These are phyloP conservation scores for Miltochrista miniata DNA, from an alignment of 2,888 invertebrate genomes.

Conservation along the genomic window DNA sequence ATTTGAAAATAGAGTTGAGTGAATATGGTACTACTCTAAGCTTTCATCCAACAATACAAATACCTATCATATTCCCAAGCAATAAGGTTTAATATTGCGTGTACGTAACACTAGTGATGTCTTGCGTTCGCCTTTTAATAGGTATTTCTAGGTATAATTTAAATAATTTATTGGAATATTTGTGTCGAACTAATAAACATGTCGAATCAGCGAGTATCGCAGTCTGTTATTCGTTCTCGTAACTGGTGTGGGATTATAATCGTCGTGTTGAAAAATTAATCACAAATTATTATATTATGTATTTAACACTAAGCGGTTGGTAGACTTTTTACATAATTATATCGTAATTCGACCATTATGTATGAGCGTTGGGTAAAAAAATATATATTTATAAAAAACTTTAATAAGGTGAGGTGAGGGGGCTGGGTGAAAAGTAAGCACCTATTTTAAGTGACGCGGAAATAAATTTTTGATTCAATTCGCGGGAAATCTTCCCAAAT, in stretches of 20 bases:
- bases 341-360: neutral
- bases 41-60: constrained; percentile 19
- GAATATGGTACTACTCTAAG: constrained; percentile 38
- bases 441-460: no score
- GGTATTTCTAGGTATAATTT: constrained; percentile 51
- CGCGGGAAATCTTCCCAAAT: no score
- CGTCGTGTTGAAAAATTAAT: constrained; percentile 48
- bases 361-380: neutral
- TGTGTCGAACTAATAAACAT: constrained; percentile 60
- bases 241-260: constrained; percentile 53
- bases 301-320: neutral
- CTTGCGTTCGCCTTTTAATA: constrained; percentile 45
- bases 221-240: constrained; percentile 42
- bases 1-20: constrained; percentile 49
- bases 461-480: no score
- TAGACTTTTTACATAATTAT: neutral
- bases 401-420: no score
- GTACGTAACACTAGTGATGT: constrained; percentile 9
- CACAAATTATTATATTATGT: constrained; percentile 30
- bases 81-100: constrained; percentile 20
- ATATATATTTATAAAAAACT: no score
- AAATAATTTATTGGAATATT: constrained; percentile 61
- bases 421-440: no score
- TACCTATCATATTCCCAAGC: constrained; percentile 15
- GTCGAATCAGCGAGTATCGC: constrained; percentile 39